These are phyloP conservation scores for Plutella xylostella DNA, from an alignment of 2,888 invertebrate genomes.

Conservation along the genomic window DNA sequence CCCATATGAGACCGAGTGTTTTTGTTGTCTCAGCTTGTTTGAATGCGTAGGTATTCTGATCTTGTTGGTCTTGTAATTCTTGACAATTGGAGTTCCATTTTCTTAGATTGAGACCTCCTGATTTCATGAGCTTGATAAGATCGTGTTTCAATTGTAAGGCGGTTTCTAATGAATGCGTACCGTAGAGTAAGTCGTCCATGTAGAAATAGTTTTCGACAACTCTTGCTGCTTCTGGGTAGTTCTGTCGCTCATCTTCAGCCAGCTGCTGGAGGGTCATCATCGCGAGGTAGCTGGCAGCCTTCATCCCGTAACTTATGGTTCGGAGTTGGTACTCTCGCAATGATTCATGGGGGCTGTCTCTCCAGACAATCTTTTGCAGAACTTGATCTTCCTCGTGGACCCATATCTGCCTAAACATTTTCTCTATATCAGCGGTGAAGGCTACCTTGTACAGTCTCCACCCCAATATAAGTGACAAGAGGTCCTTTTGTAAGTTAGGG, in stretches of 20 bases:
- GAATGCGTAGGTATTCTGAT: not conserved
- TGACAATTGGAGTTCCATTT: constrained; percentile 13
- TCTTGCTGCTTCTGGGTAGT: not conserved
- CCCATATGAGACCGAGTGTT: not conserved
- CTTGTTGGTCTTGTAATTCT: not conserved
- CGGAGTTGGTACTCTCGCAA: too few species aligned
- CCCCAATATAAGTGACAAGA: constrained; percentile 13
- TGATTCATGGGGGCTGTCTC: too few species aligned
- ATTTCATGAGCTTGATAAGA: not conserved
- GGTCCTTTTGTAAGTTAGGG: constrained; percentile 16
- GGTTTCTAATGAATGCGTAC: too few species aligned
- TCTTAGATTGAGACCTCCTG: constrained; percentile 15
- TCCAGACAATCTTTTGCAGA: constrained; percentile 19
- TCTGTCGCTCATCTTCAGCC: not conserved
- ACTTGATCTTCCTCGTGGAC: constrained; percentile 13
- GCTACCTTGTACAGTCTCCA: constrained; percentile 18
- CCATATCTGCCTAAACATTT: constrained; percentile 18
- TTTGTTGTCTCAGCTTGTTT: not conserved
- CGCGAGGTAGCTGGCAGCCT: constrained; percentile 13
- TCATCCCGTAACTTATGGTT: too few species aligned
- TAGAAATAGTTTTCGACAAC: not conserved
- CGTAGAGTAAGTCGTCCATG: not conserved
- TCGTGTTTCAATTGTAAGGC: too few species aligned
- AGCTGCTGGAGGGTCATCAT: constrained; percentile 7
- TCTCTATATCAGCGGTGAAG: constrained; percentile 18